Conservation (phyloP, 2,888 invertebrate species). For the Rotaria socialis region DNA sequence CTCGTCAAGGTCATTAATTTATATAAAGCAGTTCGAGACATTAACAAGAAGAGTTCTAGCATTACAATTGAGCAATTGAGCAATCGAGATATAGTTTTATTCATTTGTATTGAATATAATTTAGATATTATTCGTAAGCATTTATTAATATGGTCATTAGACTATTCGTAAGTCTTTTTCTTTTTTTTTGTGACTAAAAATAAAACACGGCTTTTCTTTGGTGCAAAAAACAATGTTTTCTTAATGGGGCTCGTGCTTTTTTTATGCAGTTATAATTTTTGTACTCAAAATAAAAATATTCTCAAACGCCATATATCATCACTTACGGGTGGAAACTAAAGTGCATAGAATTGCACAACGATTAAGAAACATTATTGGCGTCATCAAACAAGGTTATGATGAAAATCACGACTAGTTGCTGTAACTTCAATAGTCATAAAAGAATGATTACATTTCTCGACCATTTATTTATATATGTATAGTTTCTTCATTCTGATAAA, state of each 20-base stretch:
- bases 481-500: too few relatives aligned
- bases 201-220: too few relatives aligned
- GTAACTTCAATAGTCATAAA: neutral
- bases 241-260: neutral
- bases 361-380: neutral
- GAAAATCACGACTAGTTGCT: neutral
- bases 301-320: neutral
- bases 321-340: neutral
- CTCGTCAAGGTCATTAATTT: neutral
- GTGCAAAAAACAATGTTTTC: too few relatives aligned
- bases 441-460: neutral
- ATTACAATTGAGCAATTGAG: neutral
- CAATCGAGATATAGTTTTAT: neutral
- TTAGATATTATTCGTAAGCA: neutral
- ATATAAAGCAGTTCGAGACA: neutral
- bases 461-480: neutral
- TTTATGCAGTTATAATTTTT: neutral
- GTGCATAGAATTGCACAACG: neutral
- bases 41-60: neutral
- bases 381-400: neutral
- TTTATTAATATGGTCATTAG: neutral
- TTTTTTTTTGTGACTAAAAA: too few relatives aligned
- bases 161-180: too few relatives aligned
- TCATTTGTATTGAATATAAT: neutral
- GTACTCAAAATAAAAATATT: neutral